Evolutionary conservation across 2,888 invertebrate genomes (phyloP).

Genomic region (Pristionchus japonicus): DNA sequence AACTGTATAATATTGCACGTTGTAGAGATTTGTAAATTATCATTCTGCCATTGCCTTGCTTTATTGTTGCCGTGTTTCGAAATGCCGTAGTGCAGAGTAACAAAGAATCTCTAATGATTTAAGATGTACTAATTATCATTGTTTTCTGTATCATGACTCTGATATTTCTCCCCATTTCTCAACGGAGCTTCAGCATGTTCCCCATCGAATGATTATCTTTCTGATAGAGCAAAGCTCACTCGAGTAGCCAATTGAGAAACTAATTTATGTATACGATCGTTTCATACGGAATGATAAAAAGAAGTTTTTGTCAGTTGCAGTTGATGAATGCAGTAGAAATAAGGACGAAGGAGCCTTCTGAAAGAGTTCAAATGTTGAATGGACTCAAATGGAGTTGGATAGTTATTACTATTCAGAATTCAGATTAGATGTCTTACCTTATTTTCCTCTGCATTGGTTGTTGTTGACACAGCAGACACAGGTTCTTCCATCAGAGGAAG

Average conservation of each 20-base stretch:
- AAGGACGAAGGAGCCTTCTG: neutral
- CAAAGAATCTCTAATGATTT: neutral
- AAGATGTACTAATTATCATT: neutral
- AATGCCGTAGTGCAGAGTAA: neutral
- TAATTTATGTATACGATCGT: neutral
- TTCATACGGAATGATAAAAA: neutral
- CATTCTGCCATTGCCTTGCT: neutral
- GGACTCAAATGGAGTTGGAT: no score
- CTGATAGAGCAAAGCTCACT: neutral
- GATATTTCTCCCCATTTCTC: neutral
- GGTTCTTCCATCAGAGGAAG: neutral
- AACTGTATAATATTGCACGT: neutral
- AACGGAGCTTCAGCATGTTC: neutral
- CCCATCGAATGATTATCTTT: neutral
- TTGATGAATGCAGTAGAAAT: neutral
- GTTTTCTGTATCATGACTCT: neutral
- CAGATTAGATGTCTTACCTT: neutral
- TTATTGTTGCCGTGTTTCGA: neutral
- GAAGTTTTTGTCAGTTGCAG: neutral
- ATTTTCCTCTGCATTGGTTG: conserved; percentile 23
- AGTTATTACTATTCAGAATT: no score
- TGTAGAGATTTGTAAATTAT: neutral
- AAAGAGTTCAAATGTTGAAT: neutral
- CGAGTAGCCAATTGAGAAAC: neutral
- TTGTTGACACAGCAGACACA: conserved; percentile 44